Conservation (phyloP, 2,113 vertebrate species). For the Sula dactylatra region DNA sequence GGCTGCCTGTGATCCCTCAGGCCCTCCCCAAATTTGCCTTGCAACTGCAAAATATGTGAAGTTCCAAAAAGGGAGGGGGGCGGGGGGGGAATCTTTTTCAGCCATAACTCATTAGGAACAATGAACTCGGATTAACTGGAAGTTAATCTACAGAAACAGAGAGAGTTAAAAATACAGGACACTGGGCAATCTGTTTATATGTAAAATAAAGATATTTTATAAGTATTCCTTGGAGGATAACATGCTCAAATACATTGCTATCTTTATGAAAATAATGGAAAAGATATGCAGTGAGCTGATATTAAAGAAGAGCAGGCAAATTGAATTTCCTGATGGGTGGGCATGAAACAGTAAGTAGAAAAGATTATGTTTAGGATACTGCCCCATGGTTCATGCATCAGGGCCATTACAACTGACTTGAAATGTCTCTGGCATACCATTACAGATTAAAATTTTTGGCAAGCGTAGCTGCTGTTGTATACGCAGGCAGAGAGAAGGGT, state of each 20-base stretch:
- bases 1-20: constrained; percentile 60
- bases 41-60: constrained; percentile 60
- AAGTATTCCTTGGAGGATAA: neutral
- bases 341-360: neutral
- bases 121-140: constrained; percentile 54
- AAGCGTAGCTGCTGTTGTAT: neutral
- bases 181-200: neutral
- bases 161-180: neutral
- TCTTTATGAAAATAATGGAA: neutral
- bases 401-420: neutral
- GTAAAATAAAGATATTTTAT: neutral
- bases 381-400: neutral
- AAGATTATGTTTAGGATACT: neutral
- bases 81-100: neutral
- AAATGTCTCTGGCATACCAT: neutral
- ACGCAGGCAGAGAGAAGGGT: neutral
- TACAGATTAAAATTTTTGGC: neutral
- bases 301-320: neutral
- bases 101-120: constrained; percentile 15
- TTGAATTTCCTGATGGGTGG: neutral
- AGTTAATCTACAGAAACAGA: constrained; percentile 43
- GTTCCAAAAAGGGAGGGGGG: neutral
- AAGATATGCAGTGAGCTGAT: neutral
- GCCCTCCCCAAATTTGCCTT: constrained; percentile 60
- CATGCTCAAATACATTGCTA: neutral